phyloP scores from a whole-genome alignment of 2,113 vertebrate genomes.

The Actenoides hombroni region DNA sequence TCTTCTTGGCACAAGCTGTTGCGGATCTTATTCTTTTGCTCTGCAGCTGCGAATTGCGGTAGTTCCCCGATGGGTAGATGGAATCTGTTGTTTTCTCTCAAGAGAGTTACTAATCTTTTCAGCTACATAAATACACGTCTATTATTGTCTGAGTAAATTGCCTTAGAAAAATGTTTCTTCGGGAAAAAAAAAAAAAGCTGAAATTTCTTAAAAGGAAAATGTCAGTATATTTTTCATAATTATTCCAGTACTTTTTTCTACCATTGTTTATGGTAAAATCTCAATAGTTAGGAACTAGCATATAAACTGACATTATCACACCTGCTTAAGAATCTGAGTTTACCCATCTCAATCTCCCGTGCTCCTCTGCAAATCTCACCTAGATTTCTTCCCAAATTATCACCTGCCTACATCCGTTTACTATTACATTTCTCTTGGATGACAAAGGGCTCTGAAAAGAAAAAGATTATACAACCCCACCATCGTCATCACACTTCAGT shows the following conservation, averaged over 20 bases:
- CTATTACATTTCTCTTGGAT: neutral
- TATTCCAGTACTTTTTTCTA: slow-evolving; percentile 31
- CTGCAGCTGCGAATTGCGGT: neutral
- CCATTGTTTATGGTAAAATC: slow-evolving; percentile 19
- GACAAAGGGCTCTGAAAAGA: neutral
- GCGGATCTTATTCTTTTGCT: neutral
- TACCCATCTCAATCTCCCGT: neutral
- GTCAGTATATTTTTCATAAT: slow-evolving; percentile 51
- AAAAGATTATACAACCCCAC: neutral
- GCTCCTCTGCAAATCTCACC: neutral
- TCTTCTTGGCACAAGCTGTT: neutral
- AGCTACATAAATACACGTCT: slow-evolving; percentile 64
- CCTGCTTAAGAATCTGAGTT: neutral
- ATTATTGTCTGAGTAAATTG: slow-evolving; percentile 65
- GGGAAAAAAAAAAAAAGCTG: neutral
- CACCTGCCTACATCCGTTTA: neutral
- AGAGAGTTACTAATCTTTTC: slow-evolving; percentile 67
- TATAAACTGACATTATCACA: neutral
- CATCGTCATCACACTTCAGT: neutral
- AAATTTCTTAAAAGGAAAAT: slow-evolving; percentile 58
- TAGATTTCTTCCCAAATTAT: neutral
- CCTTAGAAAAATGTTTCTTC: slow-evolving; percentile 54
- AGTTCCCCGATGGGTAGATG: neutral
- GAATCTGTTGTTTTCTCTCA: slow-evolving; percentile 64
- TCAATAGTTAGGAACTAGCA: neutral